Base-by-base conservation (phyloP, 1,140 invertebrate species). In the Tetragonula clypearis region DNA sequence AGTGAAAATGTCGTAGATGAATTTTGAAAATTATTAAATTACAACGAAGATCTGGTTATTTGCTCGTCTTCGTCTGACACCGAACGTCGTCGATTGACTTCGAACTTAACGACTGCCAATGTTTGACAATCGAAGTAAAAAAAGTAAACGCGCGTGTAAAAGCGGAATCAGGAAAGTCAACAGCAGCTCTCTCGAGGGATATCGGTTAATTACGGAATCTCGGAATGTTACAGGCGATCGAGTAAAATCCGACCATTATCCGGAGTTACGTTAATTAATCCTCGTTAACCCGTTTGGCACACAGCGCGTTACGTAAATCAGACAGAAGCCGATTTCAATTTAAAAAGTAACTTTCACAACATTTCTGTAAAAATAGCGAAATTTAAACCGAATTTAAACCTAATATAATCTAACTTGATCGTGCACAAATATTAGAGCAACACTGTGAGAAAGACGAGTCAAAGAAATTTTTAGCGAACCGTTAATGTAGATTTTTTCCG, bases 251-350 rank as follows among this genome's bases (percentile, higher is more conserved):
- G 35, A 30, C 78, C 66, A 56, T 69, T 79, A 79, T 79, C 66
- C 78, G 12, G 53, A 69, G 66, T 69, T 69, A 79, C 78, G 78
- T 79, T 71, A 56, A 79, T 79, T 79, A 79, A 58, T 79, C 78
- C 78, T 69, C 49, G 78, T 69, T 79, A 69, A 79, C 26, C 66
- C 65, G 78, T 69, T 79, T 79, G 66, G 41, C 6, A 79, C 78
- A 56, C 68, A 8, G 21, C 21, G 41, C 41, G 41, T 49, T 49
- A 58, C 78, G 66, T 79, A 58, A 79, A 71, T 69, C 78, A 12
- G 53, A 58, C 21, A 30, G 65, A 66, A 58, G 12, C 2, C 26
- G 53, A 69, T 69, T 79, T 69, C 66, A 69, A 69, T 79, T 69
- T 23, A 69, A 56, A 79, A 79, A 35, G 53, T 2, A 53, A 79